These are phyloP conservation scores for Acanthoscelides obtectus DNA, from an alignment of 2,888 invertebrate genomes.

Conservation along the genomic window DNA sequence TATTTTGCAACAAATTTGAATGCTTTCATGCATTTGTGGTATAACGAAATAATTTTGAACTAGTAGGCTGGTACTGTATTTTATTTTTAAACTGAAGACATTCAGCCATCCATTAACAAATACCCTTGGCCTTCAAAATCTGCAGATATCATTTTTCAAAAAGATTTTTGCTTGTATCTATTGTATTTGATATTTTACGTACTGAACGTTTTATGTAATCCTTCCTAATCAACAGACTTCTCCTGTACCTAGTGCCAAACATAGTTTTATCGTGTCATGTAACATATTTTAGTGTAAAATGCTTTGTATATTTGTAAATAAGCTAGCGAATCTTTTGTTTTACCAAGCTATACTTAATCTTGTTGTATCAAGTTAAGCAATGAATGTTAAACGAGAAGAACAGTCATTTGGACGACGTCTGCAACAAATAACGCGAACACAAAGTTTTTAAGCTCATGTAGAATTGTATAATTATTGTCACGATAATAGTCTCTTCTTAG, in stretches of 20 bases:
- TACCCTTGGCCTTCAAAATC: too few species aligned
- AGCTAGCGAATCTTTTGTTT: conserved; percentile 25
- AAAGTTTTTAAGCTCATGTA: not conserved
- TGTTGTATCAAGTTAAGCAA: not conserved
- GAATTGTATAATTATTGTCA: too few species aligned
- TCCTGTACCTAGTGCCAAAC: conserved; percentile 41
- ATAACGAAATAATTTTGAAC: too few species aligned
- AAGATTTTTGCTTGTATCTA: not conserved
- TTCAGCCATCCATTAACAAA: too few species aligned
- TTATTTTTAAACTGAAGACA: too few species aligned
- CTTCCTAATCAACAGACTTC: not conserved
- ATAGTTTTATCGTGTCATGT: conserved; percentile 38
- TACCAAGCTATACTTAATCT: not conserved
- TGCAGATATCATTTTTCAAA: not conserved
- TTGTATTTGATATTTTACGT: not conserved
- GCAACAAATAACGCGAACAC: not conserved
- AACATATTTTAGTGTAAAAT: conserved; percentile 43
- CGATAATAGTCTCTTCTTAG: too few species aligned
- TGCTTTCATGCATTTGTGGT: too few species aligned
- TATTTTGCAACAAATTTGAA: too few species aligned
- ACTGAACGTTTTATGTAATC: not conserved
- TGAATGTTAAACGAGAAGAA: not conserved
- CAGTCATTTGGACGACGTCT: not conserved
- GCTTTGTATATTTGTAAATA: conserved; percentile 47
- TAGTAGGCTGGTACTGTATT: too few species aligned